Percentiles rank a stretch among this genome's conserved stretches.
Evolutionary conservation across 1,140 invertebrate genomes (phyloP).

Genomic region (Rhyacophila brunnea): DNA sequence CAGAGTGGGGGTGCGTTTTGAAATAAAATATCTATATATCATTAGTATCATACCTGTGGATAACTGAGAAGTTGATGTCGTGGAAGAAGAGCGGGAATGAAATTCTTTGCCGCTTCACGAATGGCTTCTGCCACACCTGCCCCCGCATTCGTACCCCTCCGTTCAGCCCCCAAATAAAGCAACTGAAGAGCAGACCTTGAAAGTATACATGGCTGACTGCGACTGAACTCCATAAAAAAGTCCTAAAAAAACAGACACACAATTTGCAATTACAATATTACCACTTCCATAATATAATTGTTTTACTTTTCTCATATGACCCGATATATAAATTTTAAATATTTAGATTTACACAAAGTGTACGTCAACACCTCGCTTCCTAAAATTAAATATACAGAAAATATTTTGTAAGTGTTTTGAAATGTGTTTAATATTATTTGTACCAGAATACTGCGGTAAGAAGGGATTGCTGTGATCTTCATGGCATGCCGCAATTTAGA

Average conservation of each 20-base stretch:
- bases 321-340: too few species aligned
- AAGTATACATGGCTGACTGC: conserved; percentile 87
- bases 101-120: conserved; percentile 78
- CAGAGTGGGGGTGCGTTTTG: too few species aligned
- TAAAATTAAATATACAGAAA: too few species aligned
- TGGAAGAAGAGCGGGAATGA: conserved; percentile 79
- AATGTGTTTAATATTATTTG: conserved; percentile 40
- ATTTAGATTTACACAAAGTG: too few species aligned
- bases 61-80: conserved; percentile 65
- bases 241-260: conserved; percentile 75
- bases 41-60: conserved; percentile 64
- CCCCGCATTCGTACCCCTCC: conserved; percentile 27
- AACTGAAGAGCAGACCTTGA: conserved; percentile 89
- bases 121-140: conserved; percentile 45
- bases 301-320: too few species aligned
- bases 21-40: too few species aligned
- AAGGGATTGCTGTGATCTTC: conserved; percentile 75
- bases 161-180: conserved; percentile 59
- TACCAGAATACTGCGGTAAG: conserved; percentile 83
- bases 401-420: too few species aligned
- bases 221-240: conserved; percentile 91
- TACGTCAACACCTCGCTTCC: too few species aligned
- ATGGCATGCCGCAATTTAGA: conserved; percentile 78
- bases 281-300: too few species aligned
- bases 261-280: too few species aligned